A percentile compares a stretch with the other conserved stretches of the same genome.
These are phyloP conservation scores for Laterallus jamaicensis DNA, from an alignment of 2,113 vertebrate genomes.

Conservation along the genomic window DNA sequence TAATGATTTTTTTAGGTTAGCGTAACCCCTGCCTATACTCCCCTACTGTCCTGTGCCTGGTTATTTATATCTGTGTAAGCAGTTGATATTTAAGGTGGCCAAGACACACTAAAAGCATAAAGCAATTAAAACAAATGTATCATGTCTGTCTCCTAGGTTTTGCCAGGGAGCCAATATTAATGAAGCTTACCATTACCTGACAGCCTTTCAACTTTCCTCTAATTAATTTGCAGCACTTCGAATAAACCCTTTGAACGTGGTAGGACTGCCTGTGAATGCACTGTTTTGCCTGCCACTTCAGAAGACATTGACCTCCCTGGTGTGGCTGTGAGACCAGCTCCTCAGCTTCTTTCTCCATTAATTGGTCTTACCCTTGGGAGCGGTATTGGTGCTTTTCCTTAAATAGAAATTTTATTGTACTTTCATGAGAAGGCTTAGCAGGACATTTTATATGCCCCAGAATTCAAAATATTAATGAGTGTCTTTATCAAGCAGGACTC, in stretches of 20 bases:
- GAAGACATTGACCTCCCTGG: background rate
- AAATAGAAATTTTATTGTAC: background rate
- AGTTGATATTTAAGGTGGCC: background rate
- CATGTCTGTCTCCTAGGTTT: background rate
- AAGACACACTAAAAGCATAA: background rate
- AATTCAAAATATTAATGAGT: background rate
- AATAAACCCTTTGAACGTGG: background rate
- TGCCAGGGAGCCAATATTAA: background rate
- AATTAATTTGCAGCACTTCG: background rate
- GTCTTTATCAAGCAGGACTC: background rate
- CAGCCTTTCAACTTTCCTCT: conserved; percentile 26
- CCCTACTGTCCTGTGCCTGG: background rate
- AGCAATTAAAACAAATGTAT: conserved; percentile 5
- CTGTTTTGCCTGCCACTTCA: background rate
- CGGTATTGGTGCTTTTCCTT: background rate
- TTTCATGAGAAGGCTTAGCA: background rate
- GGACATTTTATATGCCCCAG: background rate
- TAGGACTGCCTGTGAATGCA: background rate
- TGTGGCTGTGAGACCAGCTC: background rate
- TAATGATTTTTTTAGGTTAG: background rate
- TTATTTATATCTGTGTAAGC: background rate
- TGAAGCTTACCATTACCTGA: conserved; percentile 18
- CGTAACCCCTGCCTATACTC: background rate
- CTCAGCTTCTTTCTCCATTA: background rate
- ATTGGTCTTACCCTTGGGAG: background rate